Percentiles rank a stretch among this genome's conserved stretches.
Evolutionary conservation across 2,113 vertebrate genomes (phyloP).

Genomic region (Halcyon senegalensis): DNA sequence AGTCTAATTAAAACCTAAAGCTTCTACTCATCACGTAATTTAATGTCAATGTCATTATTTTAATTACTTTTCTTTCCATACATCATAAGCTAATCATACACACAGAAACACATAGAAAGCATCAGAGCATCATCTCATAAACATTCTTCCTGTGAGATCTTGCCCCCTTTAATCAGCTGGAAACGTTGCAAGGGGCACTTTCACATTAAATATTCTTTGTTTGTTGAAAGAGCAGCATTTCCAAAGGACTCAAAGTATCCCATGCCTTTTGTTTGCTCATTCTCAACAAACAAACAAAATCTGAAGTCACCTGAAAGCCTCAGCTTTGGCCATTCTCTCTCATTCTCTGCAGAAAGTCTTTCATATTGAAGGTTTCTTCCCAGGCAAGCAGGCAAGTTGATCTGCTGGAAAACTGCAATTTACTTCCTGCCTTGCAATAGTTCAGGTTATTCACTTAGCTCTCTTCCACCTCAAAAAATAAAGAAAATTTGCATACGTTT

Average conservation of each 20-base stretch:
- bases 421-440: neutral
- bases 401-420: neutral
- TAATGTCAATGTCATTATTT: neutral
- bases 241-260: neutral
- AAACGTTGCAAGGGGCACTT: neutral
- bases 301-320: neutral
- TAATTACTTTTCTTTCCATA: neutral
- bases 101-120: too few relatives aligned
- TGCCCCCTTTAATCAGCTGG: neutral
- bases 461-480: neutral
- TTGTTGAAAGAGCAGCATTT: neutral
- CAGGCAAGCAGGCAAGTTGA: neutral
- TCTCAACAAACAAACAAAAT: neutral
- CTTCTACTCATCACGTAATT: neutral
- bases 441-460: neutral
- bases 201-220: neutral
- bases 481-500: neutral
- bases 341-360: neutral
- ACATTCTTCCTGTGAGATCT: neutral
- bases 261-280: neutral
- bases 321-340: neutral
- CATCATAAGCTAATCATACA: neutral
- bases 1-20: conserved; percentile 50
- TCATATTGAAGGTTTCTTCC: neutral
- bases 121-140: neutral